Percentiles rank a stretch among this genome's conserved stretches.
Evolutionary conservation across 1,140 invertebrate genomes (phyloP).

Genomic region (Meloidogyne chitwoodi): DNA sequence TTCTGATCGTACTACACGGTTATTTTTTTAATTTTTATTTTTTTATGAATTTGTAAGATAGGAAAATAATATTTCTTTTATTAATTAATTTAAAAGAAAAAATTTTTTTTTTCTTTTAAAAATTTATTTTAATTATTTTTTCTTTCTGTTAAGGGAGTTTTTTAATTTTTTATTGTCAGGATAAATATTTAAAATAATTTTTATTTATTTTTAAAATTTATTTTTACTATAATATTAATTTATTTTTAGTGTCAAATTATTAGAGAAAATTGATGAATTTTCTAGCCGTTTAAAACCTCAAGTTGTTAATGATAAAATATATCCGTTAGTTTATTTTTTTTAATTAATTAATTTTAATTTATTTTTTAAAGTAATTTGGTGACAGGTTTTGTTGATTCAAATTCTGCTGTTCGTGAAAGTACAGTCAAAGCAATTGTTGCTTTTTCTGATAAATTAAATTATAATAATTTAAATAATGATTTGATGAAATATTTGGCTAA

Average conservation of each 20-base stretch:
- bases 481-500: conserved; percentile 89
- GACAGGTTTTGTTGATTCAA: conserved; percentile 90
- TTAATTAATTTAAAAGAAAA: too few relatives aligned
- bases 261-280: conserved; percentile 72
- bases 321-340: conserved; percentile 41
- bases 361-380: conserved; percentile 61
- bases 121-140: too few relatives aligned
- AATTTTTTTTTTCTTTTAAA: too few relatives aligned
- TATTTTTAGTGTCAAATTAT: conserved; percentile 69
- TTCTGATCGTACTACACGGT: conserved; percentile 83
- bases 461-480: conserved; percentile 94
- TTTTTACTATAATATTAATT: too few relatives aligned
- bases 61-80: too few relatives aligned
- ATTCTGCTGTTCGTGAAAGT: conserved; percentile 88
- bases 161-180: neutral
- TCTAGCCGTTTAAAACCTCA: conserved; percentile 50
- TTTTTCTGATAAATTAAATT: conserved; percentile 89
- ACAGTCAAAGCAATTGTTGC: conserved; percentile 90
- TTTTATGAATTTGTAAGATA: too few relatives aligned
- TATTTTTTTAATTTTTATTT: neutral
- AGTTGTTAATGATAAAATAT: conserved; percentile 58
- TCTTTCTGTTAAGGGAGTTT: too few relatives aligned
- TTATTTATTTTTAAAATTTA: too few relatives aligned
- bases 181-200: too few relatives aligned
- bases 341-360: neutral